Base-by-base conservation (phyloP, 30 jellyfish, hydroid and myxozoan species). In the Sanderia malayensis region DNA sequence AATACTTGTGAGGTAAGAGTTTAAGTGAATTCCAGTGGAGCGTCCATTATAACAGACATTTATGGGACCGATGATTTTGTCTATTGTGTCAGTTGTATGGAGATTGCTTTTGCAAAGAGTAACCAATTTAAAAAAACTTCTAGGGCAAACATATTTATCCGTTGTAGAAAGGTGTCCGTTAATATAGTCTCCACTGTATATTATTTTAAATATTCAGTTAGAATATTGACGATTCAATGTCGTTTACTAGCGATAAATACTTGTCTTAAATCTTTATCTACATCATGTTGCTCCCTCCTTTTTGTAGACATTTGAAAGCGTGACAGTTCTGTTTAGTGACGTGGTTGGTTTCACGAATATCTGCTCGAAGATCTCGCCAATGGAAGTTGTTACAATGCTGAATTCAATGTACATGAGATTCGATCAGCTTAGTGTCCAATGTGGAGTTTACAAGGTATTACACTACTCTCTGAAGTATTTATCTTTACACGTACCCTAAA, bases 1-100 rank as follows among this genome's bases (percentile, higher is more conserved):
- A 60, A 69, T 22, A 80, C 93, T 27, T 80, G 93, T 44, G 93
- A 80, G 93, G 93, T 80, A n/a, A n/a, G n/a, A n/a, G n/a, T n/a
- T n/a, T n/a, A n/a, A n/a, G n/a, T n/a, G n/a, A n/a, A n/a, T n/a
- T n/a, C n/a, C n/a, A n/a, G n/a, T n/a, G n/a, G n/a, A n/a, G n/a
- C n/a, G n/a, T n/a, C n/a, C n/a, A n/a, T n/a, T n/a, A n/a, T n/a
- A n/a, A n/a, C n/a, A n/a, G n/a, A n/a, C n/a, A n/a, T n/a, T n/a
- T n/a, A n/a, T n/a, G n/a, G n/a, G n/a, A n/a, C 64, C 15, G 11
- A n/a, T 23, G 32, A 26, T 59, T 20, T 59, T 21, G 21, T 17
- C 2, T 3, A 13, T n/a, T n/a, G n/a, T n/a, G n/a, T n/a, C n/a
- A n/a, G n/a, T n/a, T n/a, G n/a, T n/a, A n/a, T n/a, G n/a, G n/a